Evolutionary conservation across 2,113 vertebrate species (phyloP).

Genomic region (Otis tarda): DNA sequence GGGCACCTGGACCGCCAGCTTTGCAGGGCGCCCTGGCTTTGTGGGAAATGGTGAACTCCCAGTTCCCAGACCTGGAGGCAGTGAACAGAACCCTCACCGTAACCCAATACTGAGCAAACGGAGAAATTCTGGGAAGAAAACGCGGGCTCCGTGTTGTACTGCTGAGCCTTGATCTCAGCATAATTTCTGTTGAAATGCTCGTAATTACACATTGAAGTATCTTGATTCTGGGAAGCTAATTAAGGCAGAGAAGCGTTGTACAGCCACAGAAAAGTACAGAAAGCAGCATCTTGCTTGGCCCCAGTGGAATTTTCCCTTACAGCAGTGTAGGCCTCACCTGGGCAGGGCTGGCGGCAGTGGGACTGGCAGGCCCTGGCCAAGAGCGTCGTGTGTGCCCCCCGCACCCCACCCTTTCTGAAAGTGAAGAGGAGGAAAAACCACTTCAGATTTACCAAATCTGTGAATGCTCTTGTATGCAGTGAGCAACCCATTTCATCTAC

Average conservation of each 20-base stretch:
- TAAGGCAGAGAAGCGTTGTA: neutral
- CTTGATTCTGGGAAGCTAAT: neutral
- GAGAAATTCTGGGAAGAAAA: neutral
- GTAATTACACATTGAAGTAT: neutral
- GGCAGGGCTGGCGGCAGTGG: neutral
- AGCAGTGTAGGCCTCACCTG: neutral
- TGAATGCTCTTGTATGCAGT: neutral
- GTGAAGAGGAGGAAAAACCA: too few relatives aligned
- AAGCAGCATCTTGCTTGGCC: neutral
- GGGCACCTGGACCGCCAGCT: too few relatives aligned
- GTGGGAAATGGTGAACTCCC: too few relatives aligned
- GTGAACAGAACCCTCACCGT: too few relatives aligned
- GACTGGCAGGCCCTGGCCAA: neutral
- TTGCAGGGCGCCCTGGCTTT: too few relatives aligned
- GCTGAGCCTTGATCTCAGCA: neutral
- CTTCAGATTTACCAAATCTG: too few relatives aligned
- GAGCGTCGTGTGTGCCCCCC: neutral
- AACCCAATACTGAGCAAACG: neutral
- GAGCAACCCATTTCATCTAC: neutral
- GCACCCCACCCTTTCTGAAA: neutral
- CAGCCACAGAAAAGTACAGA: neutral
- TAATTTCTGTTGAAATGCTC: neutral
- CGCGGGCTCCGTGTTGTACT: rapidly evolving
- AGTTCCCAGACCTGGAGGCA: too few relatives aligned
- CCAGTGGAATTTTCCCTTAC: neutral